Evolutionary conservation across 2,113 vertebrate species (phyloP), one percentile per base, ranked within the genome.

Genomic region (cattle (Bos taurus)): DNA sequence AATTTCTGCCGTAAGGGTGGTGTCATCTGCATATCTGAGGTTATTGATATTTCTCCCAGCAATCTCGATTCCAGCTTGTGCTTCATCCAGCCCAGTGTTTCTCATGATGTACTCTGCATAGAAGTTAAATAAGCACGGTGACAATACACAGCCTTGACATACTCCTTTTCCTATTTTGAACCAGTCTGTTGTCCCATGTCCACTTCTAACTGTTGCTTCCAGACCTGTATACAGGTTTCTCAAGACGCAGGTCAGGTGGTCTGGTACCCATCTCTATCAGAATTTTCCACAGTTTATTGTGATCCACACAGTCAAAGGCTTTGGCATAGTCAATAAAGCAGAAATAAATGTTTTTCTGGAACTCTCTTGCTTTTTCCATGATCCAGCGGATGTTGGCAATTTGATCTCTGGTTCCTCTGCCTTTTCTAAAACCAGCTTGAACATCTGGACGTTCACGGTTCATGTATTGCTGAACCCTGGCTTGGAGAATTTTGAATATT

Each of bases 121-220:
- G 1, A 67, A n/a, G 16, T 19, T 67, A n/a, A n/a, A 67, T 67
- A 36, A 67, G 64, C 64, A 67, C 0, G 1, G 64, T 36, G 33
- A 4, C 16, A n/a, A 67, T 67, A 36, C 1, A 5, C 8, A 67
- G 33, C n/a, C 0, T 21, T 67, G 64, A 36, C 2, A 0, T 67
- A 36, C 17, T 36, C n/a, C 64, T 67, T 36, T 67, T 67, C 64
- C 64, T 36, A 11, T 36, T 67, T 36, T 8, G n/a, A 33, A 67
- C 9, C 64, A 71, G 64, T 36, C 64, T 71, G n/a, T 36, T 71
- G n/a, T 71, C 10, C n/a, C 17, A 71, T 36, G 64, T 71, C n/a
- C 64, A 36, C 17, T 71, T 36, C 0, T 36, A 71, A 71, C n/a
- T 71, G 64, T 21, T 71, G 33, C 64, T 36, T 71, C 17, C 17